Base-by-base conservation (phyloP, 2,888 invertebrate genomes). In the Cabera pusaria region DNA sequence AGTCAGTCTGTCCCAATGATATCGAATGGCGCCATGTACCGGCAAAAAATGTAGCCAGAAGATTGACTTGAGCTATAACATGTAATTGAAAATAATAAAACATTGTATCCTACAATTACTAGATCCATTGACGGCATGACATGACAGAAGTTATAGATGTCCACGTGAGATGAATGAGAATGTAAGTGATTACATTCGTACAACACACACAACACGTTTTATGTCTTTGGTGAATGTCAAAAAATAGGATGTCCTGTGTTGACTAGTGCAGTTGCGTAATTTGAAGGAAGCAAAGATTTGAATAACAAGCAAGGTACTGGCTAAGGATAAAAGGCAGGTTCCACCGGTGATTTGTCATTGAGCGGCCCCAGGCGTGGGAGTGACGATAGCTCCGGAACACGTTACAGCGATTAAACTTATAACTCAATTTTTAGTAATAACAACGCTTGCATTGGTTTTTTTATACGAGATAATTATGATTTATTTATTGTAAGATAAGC, bases 401-500 rank as follows among this genome's bases (percentile, higher is more conserved):
- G 53, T 56, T 56, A 4, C 2, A 54, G 39, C 44, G 42, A 57
- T 58, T 55, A 57, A 56, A 55, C 54, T 62, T 55, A 72, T 65
- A 71, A 70, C 71, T 74, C 62, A 70, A 74, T 77, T 72, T 72
- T n/a, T n/a, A 62, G 52, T 60, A 71, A 72, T 63, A 72, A 78
- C 75, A 72, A 67, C n/a, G n/a, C n/a, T n/a, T n/a, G n/a, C n/a
- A n/a, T n/a, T n/a, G n/a, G n/a, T n/a, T n/a, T n/a, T n/a, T n/a
- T n/a, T n/a, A n/a, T n/a, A n/a, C n/a, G n/a, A n/a, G n/a, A n/a
- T n/a, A n/a, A n/a, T n/a, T n/a, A n/a, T n/a, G n/a, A n/a, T n/a
- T n/a, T n/a, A n/a, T 62, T 57, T 53, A 53, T 63, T 73, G 78
- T 79, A 78, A 83, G 71, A 72, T 64, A 73, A 82, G 65, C 60